Percentiles rank a stretch among this genome's conserved stretches.
phyloP scores from a whole-genome alignment of 1,140 invertebrate species.

The Cyclargus thomasi region DNA sequence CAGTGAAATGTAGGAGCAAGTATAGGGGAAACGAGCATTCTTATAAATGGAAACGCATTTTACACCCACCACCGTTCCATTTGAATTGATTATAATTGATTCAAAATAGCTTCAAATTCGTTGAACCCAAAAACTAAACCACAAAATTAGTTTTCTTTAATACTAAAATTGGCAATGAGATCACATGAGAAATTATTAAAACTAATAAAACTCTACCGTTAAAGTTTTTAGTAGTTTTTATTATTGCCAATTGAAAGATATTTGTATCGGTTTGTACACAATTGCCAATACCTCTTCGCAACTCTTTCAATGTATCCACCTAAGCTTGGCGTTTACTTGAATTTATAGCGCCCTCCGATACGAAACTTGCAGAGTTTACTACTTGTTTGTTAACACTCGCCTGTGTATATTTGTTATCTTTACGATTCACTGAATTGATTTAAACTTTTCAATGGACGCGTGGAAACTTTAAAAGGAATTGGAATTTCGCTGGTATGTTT shows the following conservation, averaged over 20 bases:
- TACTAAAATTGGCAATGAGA: not conserved
- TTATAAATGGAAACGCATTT: not conserved
- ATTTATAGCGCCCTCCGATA: constrained; percentile 37
- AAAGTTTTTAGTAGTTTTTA: constrained; percentile 10
- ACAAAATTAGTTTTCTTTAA: not conserved
- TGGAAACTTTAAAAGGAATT: constrained; percentile 14
- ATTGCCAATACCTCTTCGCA: constrained; percentile 29
- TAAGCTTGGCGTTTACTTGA: constrained; percentile 32
- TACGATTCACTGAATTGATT: constrained; percentile 30
- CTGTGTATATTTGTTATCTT: constrained; percentile 23
- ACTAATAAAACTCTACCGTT: constrained; percentile 14
- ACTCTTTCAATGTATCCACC: constrained; percentile 31
- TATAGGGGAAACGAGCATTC: not conserved
- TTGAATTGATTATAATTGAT: not conserved
- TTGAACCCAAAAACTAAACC: not conserved
- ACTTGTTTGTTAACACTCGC: constrained; percentile 33
- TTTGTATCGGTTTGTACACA: constrained; percentile 30
- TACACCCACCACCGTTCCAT: not conserved
- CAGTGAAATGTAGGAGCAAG: not conserved
- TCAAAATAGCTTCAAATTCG: no score
- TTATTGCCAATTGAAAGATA: constrained; percentile 21
- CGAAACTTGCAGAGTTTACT: constrained; percentile 27
- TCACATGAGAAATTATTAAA: constrained; percentile 10
- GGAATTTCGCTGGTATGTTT: constrained; percentile 8
- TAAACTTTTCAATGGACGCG: constrained; percentile 19